These are phyloP conservation scores for Exephanes ischioxanthus DNA, from an alignment of 2,888 invertebrate genomes.

Conservation along the genomic window DNA sequence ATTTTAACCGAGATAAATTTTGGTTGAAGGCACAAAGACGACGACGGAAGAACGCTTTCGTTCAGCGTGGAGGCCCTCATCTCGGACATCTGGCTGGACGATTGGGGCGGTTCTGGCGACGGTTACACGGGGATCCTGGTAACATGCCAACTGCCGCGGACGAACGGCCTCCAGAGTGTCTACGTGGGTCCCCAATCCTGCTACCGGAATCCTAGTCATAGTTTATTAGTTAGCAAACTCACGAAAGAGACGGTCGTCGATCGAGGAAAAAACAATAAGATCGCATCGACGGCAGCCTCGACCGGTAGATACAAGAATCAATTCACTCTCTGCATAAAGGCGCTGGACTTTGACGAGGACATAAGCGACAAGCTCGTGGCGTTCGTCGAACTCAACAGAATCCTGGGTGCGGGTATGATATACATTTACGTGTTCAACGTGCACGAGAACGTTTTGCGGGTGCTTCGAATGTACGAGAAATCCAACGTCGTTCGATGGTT, in stretches of 20 bases:
- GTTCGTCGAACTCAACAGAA: slow-evolving; percentile 90
- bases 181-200: slow-evolving; percentile 78
- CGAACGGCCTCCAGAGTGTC: slow-evolving; percentile 75
- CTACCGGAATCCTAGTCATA: slow-evolving; percentile 82
- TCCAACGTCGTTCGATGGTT: slow-evolving; percentile 81
- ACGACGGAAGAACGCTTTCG: slow-evolving; percentile 84
- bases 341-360: slow-evolving; percentile 89
- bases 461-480: slow-evolving; percentile 87
- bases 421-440: slow-evolving; percentile 89
- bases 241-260: slow-evolving; percentile 55
- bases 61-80: slow-evolving; percentile 87
- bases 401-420: slow-evolving; percentile 89
- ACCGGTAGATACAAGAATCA: slow-evolving; percentile 77
- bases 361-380: slow-evolving; percentile 88
- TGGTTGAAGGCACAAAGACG: slow-evolving; percentile 81
- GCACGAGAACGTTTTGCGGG: slow-evolving; percentile 86
- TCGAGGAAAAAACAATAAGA: slow-evolving; percentile 5
- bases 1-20: slow-evolving; percentile 15
- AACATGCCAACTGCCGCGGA: slow-evolving; percentile 88
- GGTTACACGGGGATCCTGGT: slow-evolving; percentile 87
- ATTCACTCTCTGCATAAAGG: slow-evolving; percentile 91
- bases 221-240: slow-evolving; percentile 73
- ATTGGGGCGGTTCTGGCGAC: slow-evolving; percentile 87
- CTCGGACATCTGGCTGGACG: slow-evolving; percentile 88
- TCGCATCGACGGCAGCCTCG: not conserved